Evolutionary conservation across 2,888 invertebrate genomes (phyloP).

Genomic region (Aphodius sticticus): DNA sequence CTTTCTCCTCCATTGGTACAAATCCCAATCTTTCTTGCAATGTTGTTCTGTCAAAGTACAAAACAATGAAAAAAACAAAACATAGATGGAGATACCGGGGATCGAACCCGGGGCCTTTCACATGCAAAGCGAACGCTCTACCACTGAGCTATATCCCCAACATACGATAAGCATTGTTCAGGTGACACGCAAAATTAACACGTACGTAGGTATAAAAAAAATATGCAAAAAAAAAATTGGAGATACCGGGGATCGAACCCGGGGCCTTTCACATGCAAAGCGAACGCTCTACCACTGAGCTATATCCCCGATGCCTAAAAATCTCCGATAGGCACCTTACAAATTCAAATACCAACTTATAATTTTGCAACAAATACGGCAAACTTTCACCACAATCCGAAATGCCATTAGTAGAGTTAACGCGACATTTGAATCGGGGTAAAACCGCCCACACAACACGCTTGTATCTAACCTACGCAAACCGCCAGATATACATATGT

Average conservation of each 20-base stretch:
- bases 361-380: too few relatives aligned
- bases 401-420: too few relatives aligned
- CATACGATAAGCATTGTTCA: too few relatives aligned
- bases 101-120: conserved; percentile 99
- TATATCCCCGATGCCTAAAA: conserved; percentile 73
- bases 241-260: conserved; percentile 98
- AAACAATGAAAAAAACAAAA: conserved; percentile 52
- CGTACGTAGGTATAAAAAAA: background rate
- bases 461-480: too few relatives aligned
- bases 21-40: too few relatives aligned
- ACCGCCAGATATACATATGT: too few relatives aligned
- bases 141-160: conserved; percentile 96
- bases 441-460: too few relatives aligned
- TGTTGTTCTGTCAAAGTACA: background rate
- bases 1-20: too few relatives aligned
- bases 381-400: too few relatives aligned
- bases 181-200: too few relatives aligned
- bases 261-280: conserved; percentile 99
- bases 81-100: conserved; percentile 88
- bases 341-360: background rate
- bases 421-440: too few relatives aligned
- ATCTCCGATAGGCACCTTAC: background rate
- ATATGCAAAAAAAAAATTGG: conserved; percentile 64
- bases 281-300: conserved; percentile 99
- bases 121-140: conserved; percentile 99